Evolutionary conservation across 2,888 invertebrate species (phyloP).

Genomic region (Mermis nigrescens): DNA sequence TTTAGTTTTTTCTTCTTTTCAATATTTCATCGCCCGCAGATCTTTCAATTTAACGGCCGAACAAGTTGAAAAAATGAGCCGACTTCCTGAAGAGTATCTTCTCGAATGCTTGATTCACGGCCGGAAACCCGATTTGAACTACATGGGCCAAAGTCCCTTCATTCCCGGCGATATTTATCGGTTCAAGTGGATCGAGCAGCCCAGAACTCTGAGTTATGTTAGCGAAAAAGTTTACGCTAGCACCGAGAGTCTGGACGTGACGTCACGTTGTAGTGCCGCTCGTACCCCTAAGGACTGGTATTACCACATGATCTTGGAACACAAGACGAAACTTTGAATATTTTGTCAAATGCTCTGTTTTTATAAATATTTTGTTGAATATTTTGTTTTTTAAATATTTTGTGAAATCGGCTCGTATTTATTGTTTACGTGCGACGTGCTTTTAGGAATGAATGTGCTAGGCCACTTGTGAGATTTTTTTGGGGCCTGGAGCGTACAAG

Average conservation of each 20-base stretch:
- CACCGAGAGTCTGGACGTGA: conserved; percentile 29
- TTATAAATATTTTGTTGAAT: too few species aligned
- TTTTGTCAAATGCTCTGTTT: too few species aligned
- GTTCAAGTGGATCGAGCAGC: conserved; percentile 32
- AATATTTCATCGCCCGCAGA: too few species aligned
- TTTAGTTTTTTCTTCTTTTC: too few species aligned
- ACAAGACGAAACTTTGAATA: too few species aligned
- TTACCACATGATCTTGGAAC: conserved; percentile 6
- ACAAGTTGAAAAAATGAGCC: conserved; percentile 29
- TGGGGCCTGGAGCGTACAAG: too few species aligned
- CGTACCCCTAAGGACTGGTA: conserved; percentile 31
- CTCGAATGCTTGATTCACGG: conserved; percentile 31
- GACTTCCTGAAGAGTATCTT: conserved; percentile 30
- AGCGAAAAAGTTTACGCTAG: conserved; percentile 27
- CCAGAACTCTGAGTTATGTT: conserved; percentile 28
- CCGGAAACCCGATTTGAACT: conserved; percentile 25
- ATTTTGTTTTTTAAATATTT: too few species aligned
- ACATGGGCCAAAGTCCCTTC: conserved; percentile 19
- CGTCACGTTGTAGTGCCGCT: conserved; percentile 24
- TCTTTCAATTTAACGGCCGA: conserved; percentile 30
- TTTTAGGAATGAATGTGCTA: too few species aligned
- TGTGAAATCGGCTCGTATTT: too few species aligned
- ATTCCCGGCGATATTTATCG: conserved; percentile 31
- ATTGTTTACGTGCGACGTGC: too few species aligned
- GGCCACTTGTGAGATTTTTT: too few species aligned